A percentile compares a stretch with the other conserved stretches of the same genome.
These are phyloP conservation scores for Chelidonichthys spinosus DNA, from an alignment of 2,797 vertebrate genomes.

Conservation along the genomic window DNA sequence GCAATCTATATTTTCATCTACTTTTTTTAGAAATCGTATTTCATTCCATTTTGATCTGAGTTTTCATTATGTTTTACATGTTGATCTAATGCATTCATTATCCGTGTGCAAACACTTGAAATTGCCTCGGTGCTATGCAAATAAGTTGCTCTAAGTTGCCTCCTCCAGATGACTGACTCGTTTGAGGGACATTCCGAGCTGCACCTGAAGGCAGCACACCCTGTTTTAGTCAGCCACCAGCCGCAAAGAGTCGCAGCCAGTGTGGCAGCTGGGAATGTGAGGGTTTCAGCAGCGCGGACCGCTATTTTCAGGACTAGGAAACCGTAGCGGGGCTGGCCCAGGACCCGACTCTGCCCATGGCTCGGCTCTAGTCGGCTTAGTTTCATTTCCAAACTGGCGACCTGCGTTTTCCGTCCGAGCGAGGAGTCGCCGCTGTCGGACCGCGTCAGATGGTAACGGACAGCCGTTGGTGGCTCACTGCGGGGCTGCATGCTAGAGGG, in stretches of 20 bases:
- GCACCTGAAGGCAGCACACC: slow-evolving; percentile 64
- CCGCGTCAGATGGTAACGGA: slow-evolving; percentile 53
- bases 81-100: not conserved
- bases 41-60: not conserved
- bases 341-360: slow-evolving; percentile 9
- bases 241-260: slow-evolving; percentile 46
- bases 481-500: slow-evolving; percentile 57
- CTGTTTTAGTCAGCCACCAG: slow-evolving; percentile 32
- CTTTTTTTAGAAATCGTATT: not conserved
- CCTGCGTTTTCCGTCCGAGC: not conserved
- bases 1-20: not conserved
- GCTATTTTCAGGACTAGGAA: slow-evolving; percentile 62
- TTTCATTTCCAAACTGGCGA: slow-evolving; percentile 13
- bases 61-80: not conserved
- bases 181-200: slow-evolving; percentile 9
- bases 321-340: slow-evolving; percentile 31
- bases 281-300: slow-evolving; percentile 12
- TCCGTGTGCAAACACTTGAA: not conserved
- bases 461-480: slow-evolving; percentile 55
- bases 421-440: slow-evolving; percentile 28
- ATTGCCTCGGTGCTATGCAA: not conserved
- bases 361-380: not conserved
- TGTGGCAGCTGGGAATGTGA: slow-evolving; percentile 75
- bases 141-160: not conserved
- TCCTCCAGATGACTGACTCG: accelerated